Conservation (phyloP, 1,140 invertebrate species). For the Pygmarrhopalites habei region DNA sequence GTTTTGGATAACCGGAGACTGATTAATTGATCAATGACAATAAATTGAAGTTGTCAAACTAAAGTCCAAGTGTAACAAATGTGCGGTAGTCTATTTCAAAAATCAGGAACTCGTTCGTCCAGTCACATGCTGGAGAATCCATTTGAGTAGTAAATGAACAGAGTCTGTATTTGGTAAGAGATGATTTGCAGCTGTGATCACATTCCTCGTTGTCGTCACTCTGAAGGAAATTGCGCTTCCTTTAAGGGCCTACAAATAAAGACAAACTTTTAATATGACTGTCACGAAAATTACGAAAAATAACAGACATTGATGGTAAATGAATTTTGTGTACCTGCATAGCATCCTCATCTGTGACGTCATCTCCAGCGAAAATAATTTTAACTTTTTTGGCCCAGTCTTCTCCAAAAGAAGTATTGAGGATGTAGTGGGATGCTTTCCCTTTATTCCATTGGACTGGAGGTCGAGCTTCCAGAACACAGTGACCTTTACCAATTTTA, state of each 20-base stretch:
- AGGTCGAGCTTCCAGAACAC: conserved; percentile 77
- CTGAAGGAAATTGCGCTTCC: conserved; percentile 81
- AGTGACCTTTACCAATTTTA: conserved; percentile 64
- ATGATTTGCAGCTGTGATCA: conserved; percentile 75
- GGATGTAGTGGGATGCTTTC: conserved; percentile 78
- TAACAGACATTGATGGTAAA: too few relatives aligned
- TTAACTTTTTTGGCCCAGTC: conserved; percentile 85
- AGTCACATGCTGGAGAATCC: conserved; percentile 46
- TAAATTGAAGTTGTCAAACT: too few relatives aligned
- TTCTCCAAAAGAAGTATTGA: conserved; percentile 78
- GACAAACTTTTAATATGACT: too few relatives aligned
- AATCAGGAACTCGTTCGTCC: too few relatives aligned
- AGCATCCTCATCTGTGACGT: conserved; percentile 82
- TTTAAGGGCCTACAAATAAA: too few relatives aligned
- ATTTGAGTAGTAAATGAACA: conserved; percentile 77
- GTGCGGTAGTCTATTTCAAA: too few relatives aligned
- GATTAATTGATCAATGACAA: too few relatives aligned
- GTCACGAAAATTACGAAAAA: too few relatives aligned
- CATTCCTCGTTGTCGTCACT: conserved; percentile 71
- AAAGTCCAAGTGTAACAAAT: too few relatives aligned
- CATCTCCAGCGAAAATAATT: conserved; percentile 84
- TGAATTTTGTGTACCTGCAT: conserved; percentile 58
- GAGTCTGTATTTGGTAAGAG: conserved; percentile 78
- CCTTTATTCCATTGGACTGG: conserved; percentile 85
- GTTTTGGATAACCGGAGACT: too few relatives aligned